phyloP scores from a whole-genome alignment of 64 coral and sea anemone genomes.

The Dendronephthya gigantea region DNA sequence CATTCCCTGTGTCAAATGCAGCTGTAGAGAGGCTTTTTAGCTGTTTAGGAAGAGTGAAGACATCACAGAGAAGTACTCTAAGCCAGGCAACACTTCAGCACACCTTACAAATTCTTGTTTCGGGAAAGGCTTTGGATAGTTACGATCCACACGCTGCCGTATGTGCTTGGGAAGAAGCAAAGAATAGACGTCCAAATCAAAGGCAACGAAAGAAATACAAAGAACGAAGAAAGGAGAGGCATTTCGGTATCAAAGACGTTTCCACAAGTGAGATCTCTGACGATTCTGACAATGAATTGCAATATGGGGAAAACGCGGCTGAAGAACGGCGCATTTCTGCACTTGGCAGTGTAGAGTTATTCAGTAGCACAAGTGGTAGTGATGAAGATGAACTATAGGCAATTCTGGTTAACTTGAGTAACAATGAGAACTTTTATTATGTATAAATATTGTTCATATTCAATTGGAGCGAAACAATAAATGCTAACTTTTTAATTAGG shows the following conservation, averaged over 20 bases:
- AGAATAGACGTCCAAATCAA: slow-evolving; percentile 23
- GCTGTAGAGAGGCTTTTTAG: slow-evolving; percentile 41
- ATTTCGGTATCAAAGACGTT: too few species aligned
- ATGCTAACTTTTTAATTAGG: too few species aligned
- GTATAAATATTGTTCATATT: too few species aligned
- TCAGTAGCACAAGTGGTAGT: too few species aligned
- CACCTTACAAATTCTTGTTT: background rate
- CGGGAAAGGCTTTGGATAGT: slow-evolving; percentile 15
- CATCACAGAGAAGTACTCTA: slow-evolving; percentile 13
- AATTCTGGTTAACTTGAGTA: too few species aligned
- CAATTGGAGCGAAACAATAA: too few species aligned
- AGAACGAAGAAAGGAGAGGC: background rate
- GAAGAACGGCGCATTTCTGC: too few species aligned
- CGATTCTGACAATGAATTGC: background rate
- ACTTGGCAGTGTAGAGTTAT: too few species aligned
- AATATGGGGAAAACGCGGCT: background rate
- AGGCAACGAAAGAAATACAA: slow-evolving; percentile 23
- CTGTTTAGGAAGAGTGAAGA: slow-evolving; percentile 20
- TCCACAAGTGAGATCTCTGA: background rate
- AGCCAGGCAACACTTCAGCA: slow-evolving; percentile 25
- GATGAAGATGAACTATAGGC: too few species aligned
- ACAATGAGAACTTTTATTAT: too few species aligned
- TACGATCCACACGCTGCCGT: slow-evolving; percentile 21
- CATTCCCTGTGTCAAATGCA: slow-evolving; percentile 40
- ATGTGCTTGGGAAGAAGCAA: slow-evolving; percentile 10